Base-by-base conservation (phyloP, 1,140 invertebrate species). In the Brachionus angularis region DNA sequence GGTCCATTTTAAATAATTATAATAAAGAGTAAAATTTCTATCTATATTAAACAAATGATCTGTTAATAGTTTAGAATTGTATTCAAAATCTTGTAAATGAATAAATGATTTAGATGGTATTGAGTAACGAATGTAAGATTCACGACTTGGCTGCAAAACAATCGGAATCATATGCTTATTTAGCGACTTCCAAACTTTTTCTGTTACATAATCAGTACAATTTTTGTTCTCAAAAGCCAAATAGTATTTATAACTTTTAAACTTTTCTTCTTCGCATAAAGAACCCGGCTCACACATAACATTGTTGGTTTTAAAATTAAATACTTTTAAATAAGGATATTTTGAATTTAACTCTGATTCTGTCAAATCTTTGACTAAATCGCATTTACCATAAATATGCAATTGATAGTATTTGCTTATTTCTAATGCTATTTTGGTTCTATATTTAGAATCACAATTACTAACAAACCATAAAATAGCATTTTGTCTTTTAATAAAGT, bases 161-260 rank as follows among this genome's bases (percentile, higher is more conserved):
- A 79, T 75, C 1, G 78, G 78, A 49, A 79, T 74, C 27, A 76
- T 74, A 8, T 75, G 55, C 12, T 74, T 50, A 29, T 62, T 18
- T 29, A 78, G 47, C 4, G 78, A 71, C 2, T 71, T 47, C 42
- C 64, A 74, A 10, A 73, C 18, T 25, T 74, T 74, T 55, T 74
- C 73, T 10, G 72, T 74, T 31, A 73, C 47, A 46, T 73, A 73
- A 42, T 74, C 73, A 2, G 29, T 53, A 44, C 73, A 73, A 21
- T 53, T 50, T 21, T 34, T 31, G 27, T 73, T 73, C 49, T 74
- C 73, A 44, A 74, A 74, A 25, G 73, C 72, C 14, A 74, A 39
- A 67, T 73, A 73, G 27, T 72, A 74, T 42, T 74, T 62, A 25
- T 71, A 67, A 1, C 25, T 44, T 64, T 44, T 55, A 18, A 53